Evolutionary conservation across 2,888 invertebrate species (phyloP).

Genomic region (Cephus runcator): DNA sequence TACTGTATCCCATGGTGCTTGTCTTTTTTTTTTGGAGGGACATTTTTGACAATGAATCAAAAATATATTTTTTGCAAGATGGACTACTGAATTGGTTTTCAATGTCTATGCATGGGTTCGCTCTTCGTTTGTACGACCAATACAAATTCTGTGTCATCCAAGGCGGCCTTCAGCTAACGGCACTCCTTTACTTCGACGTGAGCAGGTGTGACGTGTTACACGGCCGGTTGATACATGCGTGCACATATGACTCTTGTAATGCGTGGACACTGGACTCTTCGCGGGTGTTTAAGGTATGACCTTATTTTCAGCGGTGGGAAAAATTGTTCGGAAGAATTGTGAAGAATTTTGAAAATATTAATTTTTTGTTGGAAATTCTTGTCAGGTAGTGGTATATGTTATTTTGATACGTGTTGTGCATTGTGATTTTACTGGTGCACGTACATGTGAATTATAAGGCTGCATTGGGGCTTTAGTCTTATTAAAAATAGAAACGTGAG

Average conservation of each 20-base stretch:
- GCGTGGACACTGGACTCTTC: background rate
- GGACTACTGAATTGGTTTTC: background rate
- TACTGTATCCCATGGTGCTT: background rate
- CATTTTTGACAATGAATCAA: background rate
- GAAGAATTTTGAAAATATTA: background rate
- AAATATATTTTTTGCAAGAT: background rate
- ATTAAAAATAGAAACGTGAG: background rate
- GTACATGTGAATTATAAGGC: background rate
- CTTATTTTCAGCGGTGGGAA: background rate
- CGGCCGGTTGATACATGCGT: background rate
- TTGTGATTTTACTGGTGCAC: background rate
- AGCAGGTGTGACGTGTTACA: conserved; percentile 2
- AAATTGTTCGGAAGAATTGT: background rate
- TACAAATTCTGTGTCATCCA: conserved; percentile 2
- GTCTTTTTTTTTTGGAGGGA: background rate
- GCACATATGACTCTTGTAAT: background rate
- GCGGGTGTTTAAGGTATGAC: background rate
- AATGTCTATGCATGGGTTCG: background rate
- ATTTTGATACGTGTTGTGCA: background rate
- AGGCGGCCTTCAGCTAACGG: conserved; percentile 4
- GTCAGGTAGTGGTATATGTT: background rate
- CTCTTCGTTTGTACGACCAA: background rate
- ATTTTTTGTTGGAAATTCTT: background rate
- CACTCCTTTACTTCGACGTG: conserved; percentile 1
- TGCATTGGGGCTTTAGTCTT: background rate